Conservation (phyloP, 2,888 invertebrate genomes). For the Anticlea derivata region DNA sequence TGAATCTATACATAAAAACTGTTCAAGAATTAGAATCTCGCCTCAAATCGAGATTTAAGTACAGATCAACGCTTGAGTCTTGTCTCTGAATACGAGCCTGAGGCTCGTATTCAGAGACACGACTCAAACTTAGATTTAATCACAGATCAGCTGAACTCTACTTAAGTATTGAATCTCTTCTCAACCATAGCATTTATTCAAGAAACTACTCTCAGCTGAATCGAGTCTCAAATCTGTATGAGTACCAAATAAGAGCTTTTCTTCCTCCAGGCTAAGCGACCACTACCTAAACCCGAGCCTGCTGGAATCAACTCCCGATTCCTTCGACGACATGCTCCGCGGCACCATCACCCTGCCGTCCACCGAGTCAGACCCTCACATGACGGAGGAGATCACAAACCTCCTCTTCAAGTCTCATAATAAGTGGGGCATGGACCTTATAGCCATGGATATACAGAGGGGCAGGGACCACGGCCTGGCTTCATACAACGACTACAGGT, state of each 20-base stretch:
- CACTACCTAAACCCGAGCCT: slow-evolving; percentile 82
- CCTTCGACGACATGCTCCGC: slow-evolving; percentile 81
- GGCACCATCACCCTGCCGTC: slow-evolving; percentile 82
- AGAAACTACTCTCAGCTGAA: no score
- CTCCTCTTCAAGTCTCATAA: slow-evolving; percentile 73
- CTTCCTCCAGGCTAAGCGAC: slow-evolving; percentile 76
- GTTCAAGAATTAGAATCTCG: no score
- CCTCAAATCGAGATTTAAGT: no score
- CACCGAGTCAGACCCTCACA: slow-evolving; percentile 82
- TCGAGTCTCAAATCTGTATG: neutral
- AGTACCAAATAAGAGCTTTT: neutral
- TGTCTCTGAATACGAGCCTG: no score
- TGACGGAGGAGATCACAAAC: slow-evolving; percentile 77
- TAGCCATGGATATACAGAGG: slow-evolving; percentile 86
- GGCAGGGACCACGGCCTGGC: slow-evolving; percentile 86
- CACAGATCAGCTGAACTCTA: no score
- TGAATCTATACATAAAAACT: no score
- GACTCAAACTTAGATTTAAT: no score
- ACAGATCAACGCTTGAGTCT: no score
- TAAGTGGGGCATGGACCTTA: slow-evolving; percentile 84
- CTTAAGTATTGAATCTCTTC: no score
- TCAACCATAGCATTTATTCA: no score
- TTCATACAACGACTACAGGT: slow-evolving; percentile 86
- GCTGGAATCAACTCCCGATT: slow-evolving; percentile 71
- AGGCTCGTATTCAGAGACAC: no score